Conservation (phyloP, 2,797 vertebrate species). For the Macroramphosus scolopax region DNA sequence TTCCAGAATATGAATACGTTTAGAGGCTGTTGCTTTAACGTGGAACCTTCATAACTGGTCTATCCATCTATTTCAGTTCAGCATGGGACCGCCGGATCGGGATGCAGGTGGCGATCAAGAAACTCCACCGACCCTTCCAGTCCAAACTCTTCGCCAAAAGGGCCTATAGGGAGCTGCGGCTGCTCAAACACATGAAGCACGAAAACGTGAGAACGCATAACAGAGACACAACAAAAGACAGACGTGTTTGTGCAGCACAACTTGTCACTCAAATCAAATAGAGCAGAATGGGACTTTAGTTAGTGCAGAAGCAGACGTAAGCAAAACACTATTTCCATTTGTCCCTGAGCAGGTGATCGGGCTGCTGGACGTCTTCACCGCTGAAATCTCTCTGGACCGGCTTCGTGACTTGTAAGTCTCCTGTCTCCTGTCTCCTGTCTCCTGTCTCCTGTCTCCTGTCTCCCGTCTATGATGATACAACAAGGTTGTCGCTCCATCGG, state of each 20-base stretch:
- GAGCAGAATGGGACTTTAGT: too few relatives aligned
- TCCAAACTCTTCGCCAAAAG: slow-evolving; percentile 92
- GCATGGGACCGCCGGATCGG: slow-evolving; percentile 82
- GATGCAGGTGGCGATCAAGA: slow-evolving; percentile 90
- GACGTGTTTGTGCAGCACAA: too few relatives aligned
- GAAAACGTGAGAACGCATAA: slow-evolving; percentile 93
- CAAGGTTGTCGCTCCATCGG: too few relatives aligned
- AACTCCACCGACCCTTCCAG: slow-evolving; percentile 92
- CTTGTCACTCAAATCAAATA: too few relatives aligned
- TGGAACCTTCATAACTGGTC: background rate
- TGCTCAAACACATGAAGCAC: slow-evolving; percentile 94
- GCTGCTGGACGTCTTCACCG: slow-evolving; percentile 91
- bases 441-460: too few relatives aligned
- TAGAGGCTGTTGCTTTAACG: too few relatives aligned
- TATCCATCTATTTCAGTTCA: slow-evolving; percentile 74
- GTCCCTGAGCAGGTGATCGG: slow-evolving; percentile 95
- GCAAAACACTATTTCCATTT: too few relatives aligned
- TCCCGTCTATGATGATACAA: too few relatives aligned
- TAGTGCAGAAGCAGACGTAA: too few relatives aligned
- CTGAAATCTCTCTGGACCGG: slow-evolving; percentile 84
- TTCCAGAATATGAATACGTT: too few relatives aligned
- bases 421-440: background rate
- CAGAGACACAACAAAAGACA: too few relatives aligned
- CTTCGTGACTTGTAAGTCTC: slow-evolving; percentile 94
- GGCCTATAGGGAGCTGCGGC: slow-evolving; percentile 89